These are phyloP conservation scores for Tyto alba DNA, from an alignment of 2,113 vertebrate species.

Conservation along the genomic window DNA sequence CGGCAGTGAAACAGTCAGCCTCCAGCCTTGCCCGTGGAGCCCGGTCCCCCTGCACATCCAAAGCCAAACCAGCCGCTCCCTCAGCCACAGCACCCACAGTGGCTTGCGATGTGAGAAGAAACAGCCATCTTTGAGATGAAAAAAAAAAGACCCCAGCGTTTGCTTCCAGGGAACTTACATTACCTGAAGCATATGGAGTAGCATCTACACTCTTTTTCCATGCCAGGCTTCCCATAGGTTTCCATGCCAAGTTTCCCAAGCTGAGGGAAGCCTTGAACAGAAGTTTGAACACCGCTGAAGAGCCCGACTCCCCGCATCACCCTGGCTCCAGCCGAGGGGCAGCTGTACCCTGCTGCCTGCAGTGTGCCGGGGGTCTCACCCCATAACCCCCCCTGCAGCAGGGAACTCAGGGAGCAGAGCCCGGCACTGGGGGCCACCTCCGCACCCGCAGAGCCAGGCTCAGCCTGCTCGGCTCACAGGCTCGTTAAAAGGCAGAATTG, in stretches of 20 bases:
- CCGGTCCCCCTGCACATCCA: accelerated
- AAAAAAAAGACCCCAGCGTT: not conserved
- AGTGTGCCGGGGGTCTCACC: not conserved
- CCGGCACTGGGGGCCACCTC: not conserved
- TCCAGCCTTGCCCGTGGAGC: not conserved
- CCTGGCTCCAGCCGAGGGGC: not conserved
- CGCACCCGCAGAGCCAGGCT: accelerated
- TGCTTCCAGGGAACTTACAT: not conserved
- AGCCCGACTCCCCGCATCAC: not conserved
- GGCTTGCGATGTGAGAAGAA: accelerated
- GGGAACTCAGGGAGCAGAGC: not conserved
- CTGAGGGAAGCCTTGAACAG: not conserved
- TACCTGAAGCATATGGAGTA: not conserved
- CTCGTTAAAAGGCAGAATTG: not conserved
- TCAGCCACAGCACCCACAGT: not conserved
- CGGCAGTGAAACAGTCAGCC: not conserved
- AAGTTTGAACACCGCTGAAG: not conserved
- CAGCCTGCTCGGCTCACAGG: not conserved
- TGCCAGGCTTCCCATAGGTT: not conserved
- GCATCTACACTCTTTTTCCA: not conserved
- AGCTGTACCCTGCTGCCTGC: not conserved
- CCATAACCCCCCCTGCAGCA: not conserved
- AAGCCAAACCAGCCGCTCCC: not conserved
- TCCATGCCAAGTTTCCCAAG: not conserved
- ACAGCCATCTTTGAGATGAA: not conserved